These are phyloP conservation scores for Cosmopolites sordidus DNA, from an alignment of 2,888 invertebrate genomes.

Conservation along the genomic window DNA sequence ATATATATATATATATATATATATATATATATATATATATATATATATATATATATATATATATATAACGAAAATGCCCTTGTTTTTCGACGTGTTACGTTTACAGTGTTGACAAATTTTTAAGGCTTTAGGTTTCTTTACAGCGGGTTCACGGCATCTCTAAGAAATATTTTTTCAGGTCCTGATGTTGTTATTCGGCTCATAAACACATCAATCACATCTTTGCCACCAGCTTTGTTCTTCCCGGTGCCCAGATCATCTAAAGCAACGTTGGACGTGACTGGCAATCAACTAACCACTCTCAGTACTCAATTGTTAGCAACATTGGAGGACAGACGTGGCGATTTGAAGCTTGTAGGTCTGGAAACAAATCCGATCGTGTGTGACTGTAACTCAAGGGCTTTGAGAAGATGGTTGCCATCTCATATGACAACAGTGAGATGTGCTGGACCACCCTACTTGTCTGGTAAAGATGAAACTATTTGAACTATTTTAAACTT, in stretches of 20 bases:
- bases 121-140: no score
- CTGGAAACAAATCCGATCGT: slow-evolving; percentile 74
- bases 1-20: no score
- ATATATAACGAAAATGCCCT: no score
- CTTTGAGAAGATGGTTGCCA: slow-evolving; percentile 74
- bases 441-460: slow-evolving; percentile 67
- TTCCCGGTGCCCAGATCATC: slow-evolving; percentile 86
- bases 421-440: slow-evolving; percentile 55
- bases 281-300: slow-evolving; percentile 71
- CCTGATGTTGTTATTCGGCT: slow-evolving; percentile 68
- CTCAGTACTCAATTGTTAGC: slow-evolving; percentile 74
- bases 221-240: slow-evolving; percentile 75
- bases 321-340: slow-evolving; percentile 76
- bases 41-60: no score
- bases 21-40: no score
- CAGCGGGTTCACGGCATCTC: no score
- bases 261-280: slow-evolving; percentile 70
- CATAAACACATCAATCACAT: slow-evolving; percentile 73
- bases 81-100: no score
- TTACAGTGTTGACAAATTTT: no score
- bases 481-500: not conserved
- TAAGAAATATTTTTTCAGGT: no score
- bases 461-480: slow-evolving; percentile 51
- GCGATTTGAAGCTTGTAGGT: slow-evolving; percentile 69
- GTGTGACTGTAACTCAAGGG: slow-evolving; percentile 81